Conservation (phyloP, 2,888 invertebrate genomes). For the Baronia brevicornis region DNA sequence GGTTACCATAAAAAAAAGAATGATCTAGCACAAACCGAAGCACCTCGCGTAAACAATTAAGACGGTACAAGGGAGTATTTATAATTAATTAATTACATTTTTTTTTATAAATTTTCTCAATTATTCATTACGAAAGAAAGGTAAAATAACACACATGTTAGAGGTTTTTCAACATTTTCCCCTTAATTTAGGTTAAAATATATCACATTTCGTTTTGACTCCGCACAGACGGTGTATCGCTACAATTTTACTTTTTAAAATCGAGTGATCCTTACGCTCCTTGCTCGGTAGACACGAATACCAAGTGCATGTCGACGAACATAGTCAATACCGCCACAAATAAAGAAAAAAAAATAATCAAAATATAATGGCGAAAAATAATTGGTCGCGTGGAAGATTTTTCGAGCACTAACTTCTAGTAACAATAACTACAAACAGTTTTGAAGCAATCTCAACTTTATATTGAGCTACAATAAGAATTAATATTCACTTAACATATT, state of each 20-base stretch:
- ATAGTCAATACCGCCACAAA: too few species aligned
- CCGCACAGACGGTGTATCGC: slow-evolving; percentile 22
- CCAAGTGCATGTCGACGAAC: slow-evolving; percentile 2
- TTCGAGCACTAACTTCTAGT: too few species aligned
- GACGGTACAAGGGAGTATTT: slow-evolving; percentile 28
- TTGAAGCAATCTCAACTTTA: too few species aligned
- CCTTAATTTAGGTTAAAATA: slow-evolving; percentile 60
- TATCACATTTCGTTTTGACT: slow-evolving; percentile 49
- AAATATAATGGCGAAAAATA: too few species aligned
- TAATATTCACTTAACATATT: too few species aligned
- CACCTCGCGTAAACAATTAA: slow-evolving; percentile 39
- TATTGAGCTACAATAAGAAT: too few species aligned
- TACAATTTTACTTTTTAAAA: slow-evolving; percentile 26
- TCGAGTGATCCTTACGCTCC: slow-evolving; percentile 19
- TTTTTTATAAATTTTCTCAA: slow-evolving; percentile 47
- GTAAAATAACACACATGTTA: slow-evolving; percentile 55
- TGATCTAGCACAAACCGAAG: slow-evolving; percentile 42
- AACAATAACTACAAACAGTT: too few species aligned
- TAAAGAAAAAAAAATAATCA: too few species aligned
- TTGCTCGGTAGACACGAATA: slow-evolving; percentile 5
- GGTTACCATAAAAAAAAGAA: slow-evolving; percentile 36
- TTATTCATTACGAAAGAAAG: slow-evolving; percentile 50
- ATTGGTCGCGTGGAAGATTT: too few species aligned
- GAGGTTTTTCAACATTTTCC: slow-evolving; percentile 56
- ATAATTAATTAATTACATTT: slow-evolving; percentile 32